A percentile compares a stretch with the other conserved stretches of the same genome.
Evolutionary conservation across 2,888 invertebrate genomes (phyloP).

Genomic region (Melinaea menophilus): DNA sequence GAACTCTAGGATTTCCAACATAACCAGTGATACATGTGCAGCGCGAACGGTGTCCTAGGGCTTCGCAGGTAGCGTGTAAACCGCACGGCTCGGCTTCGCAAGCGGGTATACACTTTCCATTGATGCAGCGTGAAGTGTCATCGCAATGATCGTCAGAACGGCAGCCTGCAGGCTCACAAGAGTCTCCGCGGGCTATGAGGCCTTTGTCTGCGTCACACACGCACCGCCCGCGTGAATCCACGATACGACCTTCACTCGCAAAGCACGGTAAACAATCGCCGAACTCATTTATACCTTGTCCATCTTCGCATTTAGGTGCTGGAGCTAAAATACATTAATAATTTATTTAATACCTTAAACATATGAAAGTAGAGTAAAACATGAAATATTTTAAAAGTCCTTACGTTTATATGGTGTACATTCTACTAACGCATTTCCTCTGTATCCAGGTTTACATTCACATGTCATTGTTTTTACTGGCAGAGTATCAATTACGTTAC

Average conservation of each 20-base stretch:
- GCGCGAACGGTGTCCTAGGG: constrained; percentile 84
- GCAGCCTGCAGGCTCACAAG: constrained; percentile 87
- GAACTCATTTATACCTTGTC: constrained; percentile 84
- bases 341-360: not conserved
- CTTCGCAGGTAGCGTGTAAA: constrained; percentile 86
- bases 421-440: constrained; percentile 90
- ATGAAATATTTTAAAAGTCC: constrained; percentile 40
- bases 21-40: constrained; percentile 88
- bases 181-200: constrained; percentile 85
- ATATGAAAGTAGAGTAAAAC: not conserved
- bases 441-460: constrained; percentile 90
- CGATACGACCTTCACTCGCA: constrained; percentile 83
- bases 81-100: constrained; percentile 86
- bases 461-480: constrained; percentile 94
- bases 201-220: constrained; percentile 89
- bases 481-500: constrained; percentile 87
- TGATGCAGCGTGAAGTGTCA: constrained; percentile 86
- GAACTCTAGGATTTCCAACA: constrained; percentile 84
- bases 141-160: constrained; percentile 85
- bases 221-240: constrained; percentile 88
- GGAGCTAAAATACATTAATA: constrained; percentile 44
- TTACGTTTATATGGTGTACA: constrained; percentile 85
- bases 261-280: constrained; percentile 88
- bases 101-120: constrained; percentile 87
- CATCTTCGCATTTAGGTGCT: constrained; percentile 85